These are phyloP conservation scores for Colostygia pectinataria DNA, from an alignment of 2,888 invertebrate genomes.

Conservation along the genomic window DNA sequence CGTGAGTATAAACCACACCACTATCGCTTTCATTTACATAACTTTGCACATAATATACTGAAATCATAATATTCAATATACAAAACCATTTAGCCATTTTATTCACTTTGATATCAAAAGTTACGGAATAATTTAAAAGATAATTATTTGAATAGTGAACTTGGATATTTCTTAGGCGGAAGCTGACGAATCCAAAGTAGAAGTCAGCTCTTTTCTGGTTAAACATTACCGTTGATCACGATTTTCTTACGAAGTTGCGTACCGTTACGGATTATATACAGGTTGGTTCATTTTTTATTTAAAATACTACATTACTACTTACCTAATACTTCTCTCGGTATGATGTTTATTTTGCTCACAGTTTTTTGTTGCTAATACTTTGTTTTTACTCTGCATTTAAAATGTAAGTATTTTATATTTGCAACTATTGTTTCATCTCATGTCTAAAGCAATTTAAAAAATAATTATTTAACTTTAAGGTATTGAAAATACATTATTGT, in stretches of 20 bases:
- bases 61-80: constrained; percentile 1
- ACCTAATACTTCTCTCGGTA: too few species aligned
- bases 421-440: too few species aligned
- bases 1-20: constrained; percentile 18
- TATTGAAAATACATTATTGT: too few species aligned
- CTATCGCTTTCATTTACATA: constrained; percentile 33
- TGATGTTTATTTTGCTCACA: too few species aligned
- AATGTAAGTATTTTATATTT: too few species aligned
- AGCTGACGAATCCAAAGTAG: constrained; percentile 16
- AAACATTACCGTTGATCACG: constrained; percentile 55
- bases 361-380: too few species aligned
- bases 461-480: too few species aligned
- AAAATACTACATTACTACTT: too few species aligned
- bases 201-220: constrained; percentile 32
- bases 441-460: too few species aligned
- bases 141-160: background rate
- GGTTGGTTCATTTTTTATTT: constrained; percentile 8
- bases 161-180: background rate
- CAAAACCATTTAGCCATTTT: constrained; percentile 6
- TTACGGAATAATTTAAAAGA: background rate
- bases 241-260: constrained; percentile 45
- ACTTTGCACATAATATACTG: constrained; percentile 26
- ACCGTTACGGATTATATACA: constrained; percentile 30
- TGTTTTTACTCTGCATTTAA: too few species aligned
- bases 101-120: background rate